phyloP scores from a whole-genome alignment of 2,113 vertebrate genomes.

The Odontophorus gujanensis region DNA sequence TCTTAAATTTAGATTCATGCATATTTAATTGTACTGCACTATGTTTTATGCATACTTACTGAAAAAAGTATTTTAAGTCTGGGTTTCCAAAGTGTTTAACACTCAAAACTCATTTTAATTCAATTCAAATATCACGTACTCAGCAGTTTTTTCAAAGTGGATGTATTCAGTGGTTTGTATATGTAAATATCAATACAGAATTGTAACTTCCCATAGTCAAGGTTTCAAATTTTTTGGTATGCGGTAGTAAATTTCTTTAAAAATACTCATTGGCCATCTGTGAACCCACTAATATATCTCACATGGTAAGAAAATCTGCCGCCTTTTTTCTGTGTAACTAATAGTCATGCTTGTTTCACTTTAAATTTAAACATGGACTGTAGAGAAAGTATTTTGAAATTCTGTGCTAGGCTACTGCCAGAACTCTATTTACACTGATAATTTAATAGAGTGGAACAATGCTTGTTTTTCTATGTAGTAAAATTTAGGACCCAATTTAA shows the following conservation, averaged over 20 bases:
- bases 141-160: neutral
- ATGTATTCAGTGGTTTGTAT: neutral
- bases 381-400: slow-evolving; percentile 19
- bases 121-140: neutral
- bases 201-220: neutral
- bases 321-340: neutral
- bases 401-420: neutral
- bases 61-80: neutral
- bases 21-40: slow-evolving; percentile 16
- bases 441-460: slow-evolving; percentile 7
- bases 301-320: neutral
- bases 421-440: slow-evolving; percentile 3
- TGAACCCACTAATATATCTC: neutral
- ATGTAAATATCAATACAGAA: neutral
- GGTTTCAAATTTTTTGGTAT: neutral
- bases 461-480: slow-evolving; percentile 2
- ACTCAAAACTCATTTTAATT: neutral
- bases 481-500: neutral
- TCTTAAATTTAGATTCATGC: neutral
- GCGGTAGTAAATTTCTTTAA: neutral
- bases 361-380: slow-evolving; percentile 10
- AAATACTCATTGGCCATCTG: slow-evolving; percentile 3
- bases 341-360: neutral
- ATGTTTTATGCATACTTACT: neutral
- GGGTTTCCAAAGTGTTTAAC: neutral